Evolutionary conservation across 2,113 vertebrate genomes (phyloP), one percentile per base, ranked within the genome.

Genomic region (Petrocephalus microphthalmus): DNA sequence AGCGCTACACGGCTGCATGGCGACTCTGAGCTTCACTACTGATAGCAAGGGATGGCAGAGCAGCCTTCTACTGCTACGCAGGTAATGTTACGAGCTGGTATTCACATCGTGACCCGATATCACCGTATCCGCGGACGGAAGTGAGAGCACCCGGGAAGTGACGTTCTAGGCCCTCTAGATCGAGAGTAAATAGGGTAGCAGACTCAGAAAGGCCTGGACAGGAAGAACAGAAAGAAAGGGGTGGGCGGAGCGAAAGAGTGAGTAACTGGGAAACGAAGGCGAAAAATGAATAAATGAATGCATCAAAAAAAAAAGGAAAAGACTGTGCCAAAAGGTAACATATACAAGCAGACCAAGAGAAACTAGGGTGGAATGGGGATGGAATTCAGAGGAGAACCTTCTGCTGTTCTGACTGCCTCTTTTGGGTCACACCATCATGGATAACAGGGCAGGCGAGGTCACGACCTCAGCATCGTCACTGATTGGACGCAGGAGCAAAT

Each of bases 121-220:
- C 60, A 29, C 25, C 96, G 91, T 96, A 92, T 96, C 96, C 96
- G 94, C 92, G 94, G 95, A 94, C 92, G 90, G 90, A 90, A 96
- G 96, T 95, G 96, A 96, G 95, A 94, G 96, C 94, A 96, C 95
- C 90, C 92, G 94, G 96, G 96, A 95, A 93, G 93, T 95, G 94
- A 92, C 96, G 96, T 94, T 97, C 96, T 95, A 98, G 95, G 93
- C 96, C 97, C 93, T 97, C 96, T 96, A 98, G 96, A 97, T 97
- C 95, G 94, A 98, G 95, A 74, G 94, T 93, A 97, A 94, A 96
- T 95, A 97, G 97, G 95, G 97, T 96, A 96, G 96, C 96, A 94
- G 97, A 97, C 93, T 96, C 97, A 95, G 97, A 96, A 97, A 97
- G 97, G 97, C 94, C 95, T 96, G 97, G 96, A 96, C 96, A 74